These are phyloP conservation scores for Brachionus plicatilis DNA, from an alignment of 1,140 invertebrate genomes.

Conservation along the genomic window DNA sequence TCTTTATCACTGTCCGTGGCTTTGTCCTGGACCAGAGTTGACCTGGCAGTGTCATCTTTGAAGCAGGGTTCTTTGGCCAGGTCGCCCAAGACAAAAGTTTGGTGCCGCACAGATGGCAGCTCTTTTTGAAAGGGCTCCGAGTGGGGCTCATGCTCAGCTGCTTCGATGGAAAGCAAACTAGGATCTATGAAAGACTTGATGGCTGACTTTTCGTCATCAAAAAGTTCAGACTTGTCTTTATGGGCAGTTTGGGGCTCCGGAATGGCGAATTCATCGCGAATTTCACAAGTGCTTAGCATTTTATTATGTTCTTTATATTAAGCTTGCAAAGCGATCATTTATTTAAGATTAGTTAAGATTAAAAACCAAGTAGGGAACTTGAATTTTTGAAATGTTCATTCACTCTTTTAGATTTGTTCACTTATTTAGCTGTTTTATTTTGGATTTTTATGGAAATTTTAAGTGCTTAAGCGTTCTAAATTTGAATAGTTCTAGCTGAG, in stretches of 20 bases:
- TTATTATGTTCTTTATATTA: not conserved
- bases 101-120: not conserved
- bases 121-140: not conserved
- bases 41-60: not conserved
- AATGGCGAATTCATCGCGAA: not conserved
- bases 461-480: constrained; percentile 15
- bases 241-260: not conserved
- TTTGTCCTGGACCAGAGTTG: not conserved
- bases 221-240: not conserved
- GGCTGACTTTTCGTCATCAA: not conserved
- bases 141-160: not conserved
- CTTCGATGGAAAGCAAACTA: not conserved
- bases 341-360: not conserved
- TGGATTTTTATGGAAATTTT: not conserved
- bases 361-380: not conserved
- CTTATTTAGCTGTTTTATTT: not conserved
- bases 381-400: not conserved
- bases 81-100: not conserved
- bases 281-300: constrained; percentile 3
- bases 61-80: not conserved
- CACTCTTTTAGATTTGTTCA: constrained; percentile 1
- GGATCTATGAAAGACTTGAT: not conserved
- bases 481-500: constrained; percentile 5
- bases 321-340: not conserved
- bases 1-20: not conserved